A percentile compares a stretch with the other conserved stretches of the same genome.
Evolutionary conservation across 2,113 vertebrate genomes (phyloP).

Genomic region (Rutilus rutilus): DNA sequence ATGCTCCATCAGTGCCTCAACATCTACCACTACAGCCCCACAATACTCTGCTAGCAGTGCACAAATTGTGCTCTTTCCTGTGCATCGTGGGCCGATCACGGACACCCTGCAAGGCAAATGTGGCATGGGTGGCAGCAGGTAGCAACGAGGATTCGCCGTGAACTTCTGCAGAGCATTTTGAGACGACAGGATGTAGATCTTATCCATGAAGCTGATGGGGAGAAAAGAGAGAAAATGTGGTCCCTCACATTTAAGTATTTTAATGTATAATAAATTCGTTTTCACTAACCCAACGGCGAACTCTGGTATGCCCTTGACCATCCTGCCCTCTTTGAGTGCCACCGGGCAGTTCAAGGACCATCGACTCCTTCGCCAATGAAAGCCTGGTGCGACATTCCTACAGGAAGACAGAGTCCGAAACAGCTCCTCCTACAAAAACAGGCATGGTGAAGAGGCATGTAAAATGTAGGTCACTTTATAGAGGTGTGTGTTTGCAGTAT

Average conservation of each 20-base stretch:
- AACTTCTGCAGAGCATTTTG: conserved; percentile 81
- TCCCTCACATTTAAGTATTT: neutral
- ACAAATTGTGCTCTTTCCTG: conserved; percentile 86
- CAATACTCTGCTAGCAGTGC: conserved; percentile 80
- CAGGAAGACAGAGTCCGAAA: conserved; percentile 74
- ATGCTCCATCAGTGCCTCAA: conserved; percentile 70
- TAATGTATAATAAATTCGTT: neutral
- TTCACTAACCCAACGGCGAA: conserved; percentile 82
- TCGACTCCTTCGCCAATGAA: conserved; percentile 87
- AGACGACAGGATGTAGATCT: conserved; percentile 87
- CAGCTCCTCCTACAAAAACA: conserved; percentile 80
- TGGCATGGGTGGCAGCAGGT: conserved; percentile 91
- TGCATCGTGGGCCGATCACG: conserved; percentile 80
- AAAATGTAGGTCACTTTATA: neutral
- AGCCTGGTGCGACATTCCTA: conserved; percentile 76
- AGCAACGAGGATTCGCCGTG: conserved; percentile 82
- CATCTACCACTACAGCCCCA: conserved; percentile 81
- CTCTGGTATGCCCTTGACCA: conserved; percentile 78
- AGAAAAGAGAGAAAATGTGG: conserved; percentile 25
- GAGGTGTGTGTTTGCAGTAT: neutral
- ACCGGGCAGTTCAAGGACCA: conserved; percentile 90
- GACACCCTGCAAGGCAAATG: conserved; percentile 84
- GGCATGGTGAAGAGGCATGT: neutral
- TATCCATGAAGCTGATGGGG: conserved; percentile 88
- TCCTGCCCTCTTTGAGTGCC: conserved; percentile 82